Evolutionary conservation across 2,888 invertebrate species (phyloP), one percentile per base, ranked within the genome.

Genomic region (Cremastobaeus sp.): DNA sequence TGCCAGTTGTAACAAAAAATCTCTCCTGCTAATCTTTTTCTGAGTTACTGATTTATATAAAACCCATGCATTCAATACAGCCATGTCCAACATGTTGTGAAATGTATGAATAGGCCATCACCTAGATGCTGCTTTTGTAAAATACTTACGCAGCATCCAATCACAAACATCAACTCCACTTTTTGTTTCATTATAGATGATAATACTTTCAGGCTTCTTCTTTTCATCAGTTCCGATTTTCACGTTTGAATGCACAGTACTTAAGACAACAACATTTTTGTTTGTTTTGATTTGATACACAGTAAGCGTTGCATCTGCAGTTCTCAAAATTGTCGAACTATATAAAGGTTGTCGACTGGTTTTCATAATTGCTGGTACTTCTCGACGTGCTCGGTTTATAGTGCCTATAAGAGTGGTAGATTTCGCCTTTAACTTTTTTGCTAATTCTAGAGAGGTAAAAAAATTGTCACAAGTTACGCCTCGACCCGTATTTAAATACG

Each of bases 181-280:
- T 43, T 57, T 57, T 9, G 45, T 59, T 25, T 35, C 37, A 37
- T 59, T 59, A 30, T 59, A 59, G 30, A 20, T 6, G n/a, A 28
- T 17, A 17, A 57, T 14, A 25, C 6, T 43, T 15, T 57, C 43
- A 41, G 55, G 32, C 20, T n/a, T 14, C 25, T 8, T 25, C 8
- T 25, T 25, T 18, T 48, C 20, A 12, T 4, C 34, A 11, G 32
- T 48, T 32, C 12, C 20, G 20, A 48, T 48, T 45, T 3, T 18
- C n/a, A 48, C 20, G 20, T 12, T 2, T 18, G 18, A 32, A 34
- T 48, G 48, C 20, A 32, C 37, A 20, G 50, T 52, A 25, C 34
- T 35, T 25, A 52, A 18, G 14, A 21, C 21, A 9, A 52, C 21
- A 9, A 52, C 37, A 9, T 52, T 35, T 52, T 52, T 52, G 12